Percentiles rank a stretch among this genome's conserved stretches.
Evolutionary conservation across 2,888 invertebrate genomes (phyloP).

Genomic region (Drosophila nigricruria): DNA sequence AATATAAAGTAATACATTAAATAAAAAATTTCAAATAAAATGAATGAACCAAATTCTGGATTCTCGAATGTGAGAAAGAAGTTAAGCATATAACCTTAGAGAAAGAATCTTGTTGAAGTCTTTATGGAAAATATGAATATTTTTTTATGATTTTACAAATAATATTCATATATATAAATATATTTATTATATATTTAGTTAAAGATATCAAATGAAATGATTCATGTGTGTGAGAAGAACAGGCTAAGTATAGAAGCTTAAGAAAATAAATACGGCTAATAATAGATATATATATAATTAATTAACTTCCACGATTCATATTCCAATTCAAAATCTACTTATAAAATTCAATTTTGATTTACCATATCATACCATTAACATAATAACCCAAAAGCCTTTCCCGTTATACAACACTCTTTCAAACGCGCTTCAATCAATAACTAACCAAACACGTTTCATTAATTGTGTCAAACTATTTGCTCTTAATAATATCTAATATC

Average conservation of each 20-base stretch:
- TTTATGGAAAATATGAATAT: not conserved
- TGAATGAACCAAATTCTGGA: not conserved
- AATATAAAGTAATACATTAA: not conserved
- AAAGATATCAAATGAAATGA: too few species aligned
- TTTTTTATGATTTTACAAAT: not conserved
- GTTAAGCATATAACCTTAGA: not conserved
- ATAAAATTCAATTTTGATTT: too few species aligned
- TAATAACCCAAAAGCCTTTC: not conserved
- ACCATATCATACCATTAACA: too few species aligned
- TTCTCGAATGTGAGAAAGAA: not conserved
- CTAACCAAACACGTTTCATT: not conserved
- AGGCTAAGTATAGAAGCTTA: too few species aligned
- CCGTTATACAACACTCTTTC: not conserved
- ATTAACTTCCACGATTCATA: too few species aligned
- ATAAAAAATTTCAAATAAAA: not conserved
- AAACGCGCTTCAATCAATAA: not conserved
- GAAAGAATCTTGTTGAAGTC: not conserved
- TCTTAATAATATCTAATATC: conserved; percentile 6
- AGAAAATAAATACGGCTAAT: too few species aligned
- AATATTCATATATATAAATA: not conserved
- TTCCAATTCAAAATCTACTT: too few species aligned
- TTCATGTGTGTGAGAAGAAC: too few species aligned
- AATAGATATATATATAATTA: too few species aligned
- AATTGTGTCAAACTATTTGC: conserved; percentile 13
- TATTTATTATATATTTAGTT: not conserved